Conservation (phyloP, 2,888 invertebrate species). For the Yponomeuta plumbellus region DNA sequence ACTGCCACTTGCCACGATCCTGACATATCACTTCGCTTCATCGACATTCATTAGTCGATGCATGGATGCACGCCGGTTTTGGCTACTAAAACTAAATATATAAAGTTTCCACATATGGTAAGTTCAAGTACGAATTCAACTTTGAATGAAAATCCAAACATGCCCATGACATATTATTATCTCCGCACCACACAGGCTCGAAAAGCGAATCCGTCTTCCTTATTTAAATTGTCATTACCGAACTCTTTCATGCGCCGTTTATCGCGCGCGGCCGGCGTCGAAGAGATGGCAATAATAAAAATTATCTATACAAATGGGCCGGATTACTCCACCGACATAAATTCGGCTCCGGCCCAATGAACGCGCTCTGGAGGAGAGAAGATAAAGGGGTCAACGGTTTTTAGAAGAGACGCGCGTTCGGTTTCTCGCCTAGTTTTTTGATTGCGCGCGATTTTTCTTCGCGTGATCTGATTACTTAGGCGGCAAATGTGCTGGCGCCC, state of each 20-base stretch:
- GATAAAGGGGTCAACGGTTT: conserved; percentile 73
- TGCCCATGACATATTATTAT: background rate
- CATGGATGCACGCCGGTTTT: too few species aligned
- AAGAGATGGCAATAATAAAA: conserved; percentile 76
- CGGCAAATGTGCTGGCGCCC: conserved; percentile 6
- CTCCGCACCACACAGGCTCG: background rate
- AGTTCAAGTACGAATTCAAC: too few species aligned
- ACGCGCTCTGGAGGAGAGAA: conserved; percentile 55
- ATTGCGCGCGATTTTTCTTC: conserved; percentile 25
- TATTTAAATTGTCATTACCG: conserved; percentile 75
- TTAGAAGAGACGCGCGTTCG: conserved; percentile 35
- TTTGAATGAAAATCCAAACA: too few species aligned
- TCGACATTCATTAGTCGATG: too few species aligned
- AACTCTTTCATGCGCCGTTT: conserved; percentile 69
- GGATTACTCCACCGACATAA: conserved; percentile 74
- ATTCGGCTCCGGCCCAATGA: conserved; percentile 73
- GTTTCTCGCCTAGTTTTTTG: conserved; percentile 28
- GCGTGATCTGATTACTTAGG: conserved; percentile 12
- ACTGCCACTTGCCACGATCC: too few species aligned
- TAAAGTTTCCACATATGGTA: too few species aligned
- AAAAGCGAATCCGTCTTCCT: conserved; percentile 66
- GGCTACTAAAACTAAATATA: too few species aligned
- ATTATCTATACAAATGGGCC: conserved; percentile 76
- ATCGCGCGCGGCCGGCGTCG: conserved; percentile 66
- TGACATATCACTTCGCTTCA: too few species aligned